Percentiles rank a stretch among this genome's conserved stretches.
Evolutionary conservation across 1,140 invertebrate genomes (phyloP).

Genomic region (Drosophila nebulosa): DNA sequence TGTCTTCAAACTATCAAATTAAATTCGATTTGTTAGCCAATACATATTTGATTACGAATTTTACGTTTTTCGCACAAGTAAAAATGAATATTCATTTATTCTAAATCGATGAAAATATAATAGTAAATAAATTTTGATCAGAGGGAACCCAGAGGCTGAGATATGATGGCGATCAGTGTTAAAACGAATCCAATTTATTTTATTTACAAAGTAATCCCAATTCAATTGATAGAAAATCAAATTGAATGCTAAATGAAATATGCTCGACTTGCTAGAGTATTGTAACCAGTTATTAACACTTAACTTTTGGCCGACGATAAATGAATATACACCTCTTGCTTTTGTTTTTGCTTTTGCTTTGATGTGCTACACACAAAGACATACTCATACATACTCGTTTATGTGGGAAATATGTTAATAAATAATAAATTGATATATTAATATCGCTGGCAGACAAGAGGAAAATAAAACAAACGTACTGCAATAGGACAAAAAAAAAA

Average conservation of each 20-base stretch:
- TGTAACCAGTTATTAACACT: background rate
- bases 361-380: background rate
- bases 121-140: background rate
- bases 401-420: background rate
- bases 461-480: background rate
- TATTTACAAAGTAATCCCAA: no score
- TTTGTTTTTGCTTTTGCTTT: background rate
- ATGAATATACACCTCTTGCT: background rate
- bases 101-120: background rate
- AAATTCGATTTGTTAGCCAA: background rate
- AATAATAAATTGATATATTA: background rate
- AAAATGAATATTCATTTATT: background rate
- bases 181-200: no score
- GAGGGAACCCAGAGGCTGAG: no score
- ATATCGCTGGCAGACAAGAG: background rate
- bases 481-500: background rate
- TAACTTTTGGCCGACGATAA: background rate
- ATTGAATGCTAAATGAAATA: background rate
- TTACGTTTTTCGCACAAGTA: background rate
- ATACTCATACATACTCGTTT: background rate
- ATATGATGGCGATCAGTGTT: no score
- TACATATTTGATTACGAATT: background rate
- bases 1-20: background rate
- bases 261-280: no score
- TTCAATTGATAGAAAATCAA: no score